Evolutionary conservation across 64 coral and sea anemone species (phyloP), one percentile per base, ranked within the genome.

Genomic region (Montipora efflorescens): DNA sequence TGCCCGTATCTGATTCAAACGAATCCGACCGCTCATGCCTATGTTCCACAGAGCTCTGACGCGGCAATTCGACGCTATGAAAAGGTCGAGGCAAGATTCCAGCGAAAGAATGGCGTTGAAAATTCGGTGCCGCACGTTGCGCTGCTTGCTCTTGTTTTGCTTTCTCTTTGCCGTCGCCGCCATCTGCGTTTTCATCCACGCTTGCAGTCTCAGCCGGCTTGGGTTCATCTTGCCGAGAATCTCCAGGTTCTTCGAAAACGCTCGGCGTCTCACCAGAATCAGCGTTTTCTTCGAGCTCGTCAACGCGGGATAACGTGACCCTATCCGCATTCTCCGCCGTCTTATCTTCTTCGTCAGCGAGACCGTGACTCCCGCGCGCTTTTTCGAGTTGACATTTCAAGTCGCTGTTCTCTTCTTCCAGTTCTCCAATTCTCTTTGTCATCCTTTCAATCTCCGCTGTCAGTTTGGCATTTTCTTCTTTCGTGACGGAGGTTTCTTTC

Each of bases 81-180:
- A 92, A 92, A 8, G 94, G 94, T 46, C 75, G 85, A 0, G 94
- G 94, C 3, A 91, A 71, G 1, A 74, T 88, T 3, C 94, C 90
- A 3, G 94, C 67, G 28, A 91, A 95, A 48, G 94, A 95, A 75
- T 91, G 94, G 8, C 94, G 94, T 52, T 72, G 55, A 92, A 74
- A 59, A 75, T 72, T 91, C n/a, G 89, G 90, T n/a, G 79, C 12
- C 46, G 89, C 61, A 21, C 93, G 87, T 0, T 59, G 52, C 20
- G 82, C 78, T 16, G 91, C 47, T 28, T 79, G 84, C 59, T 94
- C 83, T 48, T 74, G 4, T 11, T 11, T 11, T 57, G 53, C 53
- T 6, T 81, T 85, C 22, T 90, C 13, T 66, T 71, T 80, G 22
- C 49, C 50, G 5, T 75, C 13, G 10, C 74, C 59, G 22, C 82